Evolutionary conservation across 2,113 vertebrate species (phyloP), one percentile per base, ranked within the genome.

Genomic region (Dascyllus trimaculatus): DNA sequence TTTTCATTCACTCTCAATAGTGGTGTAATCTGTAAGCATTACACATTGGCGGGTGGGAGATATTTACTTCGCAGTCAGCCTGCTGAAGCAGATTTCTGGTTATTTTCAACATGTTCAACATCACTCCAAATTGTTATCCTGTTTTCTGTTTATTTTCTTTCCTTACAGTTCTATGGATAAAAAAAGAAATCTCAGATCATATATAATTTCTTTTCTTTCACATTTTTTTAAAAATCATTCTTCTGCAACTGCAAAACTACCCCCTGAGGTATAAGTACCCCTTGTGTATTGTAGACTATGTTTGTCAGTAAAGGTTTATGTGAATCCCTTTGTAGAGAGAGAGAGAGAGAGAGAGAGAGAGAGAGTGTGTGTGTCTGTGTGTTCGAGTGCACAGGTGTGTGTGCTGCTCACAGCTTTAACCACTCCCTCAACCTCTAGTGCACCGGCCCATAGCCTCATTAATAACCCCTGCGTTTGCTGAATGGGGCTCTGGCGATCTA

Each of bases 391-490:
- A n/a, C 38, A 62, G 24, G 54, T 61, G 51, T 53, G 64, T 45
- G 24, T 73, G 35, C 24, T n/a, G 48, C 53, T 38, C 4, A 1
- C 2, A 0, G 26, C 52, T 80, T 86, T 75, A 86, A 81, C 76
- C 71, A 80, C 72, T 85, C 64, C 49, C 59, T 80, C 85, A 82
- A 85, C 83, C 71, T 90, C 85, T 87, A 46, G 87, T 73, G 87
- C 87, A 87, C 54, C 59, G 48, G 85, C 60, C 84, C 63, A 6
- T 78, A 74, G 64, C 71, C 76, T 89, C 89, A 92, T 93, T 90
- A 94, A 94, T 93, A 92, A 93, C 91, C 88, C 66, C 80, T 79
- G 71, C 75, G 21, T 80, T 88, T 76, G 70, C 85, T 75, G 89
- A 89, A 90, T 65, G 84, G 91, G 74, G 78, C 84, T 85, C 70